Percentiles rank a stretch among this genome's conserved stretches.
Conservation (phyloP, 2,113 vertebrate species). For the Dipodomys spectabilis region DNA sequence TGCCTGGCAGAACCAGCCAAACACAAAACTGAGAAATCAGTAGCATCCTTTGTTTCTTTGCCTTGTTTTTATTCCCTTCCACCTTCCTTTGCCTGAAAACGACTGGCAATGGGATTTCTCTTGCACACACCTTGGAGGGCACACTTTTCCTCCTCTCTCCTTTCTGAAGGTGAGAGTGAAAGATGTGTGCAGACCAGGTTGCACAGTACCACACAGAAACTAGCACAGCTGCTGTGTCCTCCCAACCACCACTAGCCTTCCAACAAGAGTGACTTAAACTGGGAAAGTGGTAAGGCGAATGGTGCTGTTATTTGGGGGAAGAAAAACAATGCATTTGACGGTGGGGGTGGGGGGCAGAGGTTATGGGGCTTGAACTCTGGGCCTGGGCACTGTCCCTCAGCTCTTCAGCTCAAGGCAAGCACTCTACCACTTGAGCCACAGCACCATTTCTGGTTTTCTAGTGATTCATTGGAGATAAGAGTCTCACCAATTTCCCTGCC, state of each 20-base stretch:
- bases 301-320: background rate
- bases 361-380: too few relatives aligned
- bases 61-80: background rate
- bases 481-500: too few relatives aligned
- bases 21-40: background rate
- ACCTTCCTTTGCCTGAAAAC: too few relatives aligned
- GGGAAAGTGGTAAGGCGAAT: constrained; percentile 50
- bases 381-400: too few relatives aligned
- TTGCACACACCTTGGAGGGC: background rate
- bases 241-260: constrained; percentile 44
- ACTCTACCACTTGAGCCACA: too few relatives aligned
- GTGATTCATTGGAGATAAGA: too few relatives aligned
- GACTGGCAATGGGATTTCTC: background rate
- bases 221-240: constrained; percentile 74
- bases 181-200: constrained; percentile 47
- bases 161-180: constrained; percentile 63
- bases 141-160: constrained; percentile 27
- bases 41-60: background rate
- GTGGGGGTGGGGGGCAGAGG: too few relatives aligned
- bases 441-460: too few relatives aligned
- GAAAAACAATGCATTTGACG: background rate
- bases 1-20: background rate
- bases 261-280: constrained; percentile 28
- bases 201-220: constrained; percentile 65
- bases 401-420: too few relatives aligned